phyloP scores from a whole-genome alignment of 2,888 invertebrate genomes.

The Acanthococcus lagerstroemiae region DNA sequence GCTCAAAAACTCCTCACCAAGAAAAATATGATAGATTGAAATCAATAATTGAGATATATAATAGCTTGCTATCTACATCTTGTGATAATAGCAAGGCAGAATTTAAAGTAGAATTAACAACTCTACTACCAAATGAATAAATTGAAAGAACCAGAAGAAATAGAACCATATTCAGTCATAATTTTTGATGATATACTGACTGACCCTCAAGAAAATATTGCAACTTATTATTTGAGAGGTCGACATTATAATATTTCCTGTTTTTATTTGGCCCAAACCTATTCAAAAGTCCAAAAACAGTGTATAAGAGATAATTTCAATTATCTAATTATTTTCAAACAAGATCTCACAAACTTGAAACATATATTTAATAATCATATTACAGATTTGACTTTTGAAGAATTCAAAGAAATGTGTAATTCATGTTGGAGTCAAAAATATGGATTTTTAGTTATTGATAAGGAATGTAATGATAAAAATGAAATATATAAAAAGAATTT shows the following conservation, averaged over 20 bases:
- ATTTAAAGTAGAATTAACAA: neutral
- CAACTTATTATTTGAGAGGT: neutral
- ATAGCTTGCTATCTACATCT: too few relatives aligned
- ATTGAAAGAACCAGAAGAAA: neutral
- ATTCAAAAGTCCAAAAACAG: neutral
- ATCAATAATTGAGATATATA: neutral
- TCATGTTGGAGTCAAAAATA: neutral
- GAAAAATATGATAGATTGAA: neutral
- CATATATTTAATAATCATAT: slow-evolving; percentile 1
- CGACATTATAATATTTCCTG: slow-evolving; percentile 11
- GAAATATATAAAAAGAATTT: neutral
- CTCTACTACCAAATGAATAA: neutral
- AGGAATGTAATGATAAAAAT: neutral
- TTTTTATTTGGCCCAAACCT: slow-evolving; percentile 6
- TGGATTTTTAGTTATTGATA: neutral
- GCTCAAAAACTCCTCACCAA: neutral
- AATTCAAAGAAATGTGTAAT: neutral
- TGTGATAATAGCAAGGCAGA: neutral
- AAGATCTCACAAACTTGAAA: neutral
- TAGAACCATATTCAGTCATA: slow-evolving; percentile 1
- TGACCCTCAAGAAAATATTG: slow-evolving; percentile 1
- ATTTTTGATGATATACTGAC: slow-evolving; percentile 13
- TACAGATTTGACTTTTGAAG: slow-evolving; percentile 3
- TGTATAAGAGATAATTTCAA: slow-evolving; percentile 13
- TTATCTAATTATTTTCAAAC: neutral